Evolutionary conservation across 2,888 invertebrate species (phyloP), one percentile per base, ranked within the genome.

Genomic region (Galeruca laticollis): DNA sequence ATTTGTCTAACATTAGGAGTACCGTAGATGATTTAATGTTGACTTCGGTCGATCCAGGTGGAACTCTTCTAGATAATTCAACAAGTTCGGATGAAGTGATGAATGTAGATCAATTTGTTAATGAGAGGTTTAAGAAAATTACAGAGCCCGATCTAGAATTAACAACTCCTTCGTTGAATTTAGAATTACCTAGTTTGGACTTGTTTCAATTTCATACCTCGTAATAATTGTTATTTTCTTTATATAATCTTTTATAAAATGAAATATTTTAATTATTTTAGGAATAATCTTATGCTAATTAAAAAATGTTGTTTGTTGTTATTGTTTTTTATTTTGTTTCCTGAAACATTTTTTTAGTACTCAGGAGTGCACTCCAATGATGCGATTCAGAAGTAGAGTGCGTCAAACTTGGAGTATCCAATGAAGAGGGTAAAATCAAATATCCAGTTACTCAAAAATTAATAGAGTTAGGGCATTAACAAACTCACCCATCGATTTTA

Each of bases 81-180:
- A 82, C 81, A 15, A 82, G 81, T 75, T 84, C 84, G 0, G 84
- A 84, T 74, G 85, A 86, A 78, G 82, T 85, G 33, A 84, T 85
- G 84, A 85, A 85, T 74, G 85, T 86, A 0, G 86, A 85, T 79
- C 86, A 85, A 69, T 84, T 86, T 76, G 85, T 85, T 3, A 85
- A 84, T 73, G 86, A 86, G 75, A 77, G 85, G 56, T 84, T 86
- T 76, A 84, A 84, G 68, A 84, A 82, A 69, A 80, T 86, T 63
- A 84, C 84, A 0, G 85, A 83, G 68, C 79, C 83, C 2, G 85
- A 84, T 62, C 71, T 82, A 20, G 83, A 82, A 59, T 73, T 82
- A 51, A 77, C 73, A 57, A 76, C 77, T 65, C 70, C 73, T 11
- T 68, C 81, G 2, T 76, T 84, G 69, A 82, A 80, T 77, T 74